Base-by-base conservation (phyloP, 2,113 vertebrate species). In the Opisthocomus hoazin region DNA sequence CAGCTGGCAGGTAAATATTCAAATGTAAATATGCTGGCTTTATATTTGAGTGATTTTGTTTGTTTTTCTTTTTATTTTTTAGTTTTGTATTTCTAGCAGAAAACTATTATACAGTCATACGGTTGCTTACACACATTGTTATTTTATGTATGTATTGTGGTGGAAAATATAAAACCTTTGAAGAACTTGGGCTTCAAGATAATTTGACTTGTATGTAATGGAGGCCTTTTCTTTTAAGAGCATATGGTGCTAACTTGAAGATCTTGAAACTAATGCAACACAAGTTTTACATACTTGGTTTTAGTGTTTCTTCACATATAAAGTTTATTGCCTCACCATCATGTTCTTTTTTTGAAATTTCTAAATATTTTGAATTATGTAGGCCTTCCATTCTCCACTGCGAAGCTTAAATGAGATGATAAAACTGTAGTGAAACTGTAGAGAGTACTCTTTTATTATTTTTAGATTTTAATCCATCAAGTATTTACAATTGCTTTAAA, bases 1-100 rank as follows among this genome's bases (percentile, higher is more conserved):
- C 50, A 98, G 96, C 80, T 99, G 98, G 97, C 99, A 99, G 99
- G 99, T 99, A 99, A 96, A 87, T 65, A 60, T 2, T 41, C 14
- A 61, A 45, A 37, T 32, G 11, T 32, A 23, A 61, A 79, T 53
- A 12, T 77, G 10, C 0, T 79, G 32, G 15, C 9, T 61, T 76
- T 17, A 4, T 74, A 41, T 43, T 48, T 27, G 13, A 61, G 26
- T 74, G 30, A 7, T 20, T 45, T 78, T 78, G 7, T 16, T 37
- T 43, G n/a, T n/a, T 3, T 37, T 48, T 20, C 15, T 2, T 29
- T 61, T 41, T 29, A 16, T 32, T 34, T 3, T 34, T 54, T 61
- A 11, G 26, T 41, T 77, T 89, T 71, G 6, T 60, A 7, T 91
- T 78, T 74, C 21, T 83, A 41, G 15, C 34, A 76, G 58, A 57